Conservation (phyloP, 2,888 invertebrate genomes). For the Macaria notata region DNA sequence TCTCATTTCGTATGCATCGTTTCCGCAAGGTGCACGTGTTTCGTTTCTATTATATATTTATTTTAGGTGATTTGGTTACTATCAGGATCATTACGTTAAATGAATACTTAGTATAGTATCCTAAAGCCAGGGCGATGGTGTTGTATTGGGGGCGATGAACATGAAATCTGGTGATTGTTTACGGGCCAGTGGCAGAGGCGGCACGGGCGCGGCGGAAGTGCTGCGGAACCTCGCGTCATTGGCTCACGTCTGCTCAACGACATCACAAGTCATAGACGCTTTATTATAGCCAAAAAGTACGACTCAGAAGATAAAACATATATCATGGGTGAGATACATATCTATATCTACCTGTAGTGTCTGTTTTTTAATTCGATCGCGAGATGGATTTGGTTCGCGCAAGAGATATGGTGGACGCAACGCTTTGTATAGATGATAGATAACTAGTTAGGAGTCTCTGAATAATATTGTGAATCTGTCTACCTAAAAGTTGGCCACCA, state of each 20-base stretch:
- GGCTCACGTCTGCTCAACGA: conserved; percentile 49
- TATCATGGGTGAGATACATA: too few relatives aligned
- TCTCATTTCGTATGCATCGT: conserved; percentile 13
- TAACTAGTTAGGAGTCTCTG: too few relatives aligned
- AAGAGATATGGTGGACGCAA: too few relatives aligned
- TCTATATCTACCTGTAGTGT: too few relatives aligned
- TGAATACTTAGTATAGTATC: conserved; percentile 30
- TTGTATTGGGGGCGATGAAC: conserved; percentile 43
- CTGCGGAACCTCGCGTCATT: conserved; percentile 78
- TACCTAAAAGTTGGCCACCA: conserved; percentile 61
- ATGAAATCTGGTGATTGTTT: conserved; percentile 69
- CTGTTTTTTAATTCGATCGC: too few relatives aligned
- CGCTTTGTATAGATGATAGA: too few relatives aligned
- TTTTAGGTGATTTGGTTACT: conserved; percentile 14
- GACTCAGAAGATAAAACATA: too few relatives aligned
- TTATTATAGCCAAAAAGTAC: too few relatives aligned
- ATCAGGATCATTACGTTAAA: conserved; percentile 30
- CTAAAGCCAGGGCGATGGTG: conserved; percentile 25
- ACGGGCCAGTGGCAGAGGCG: conserved; percentile 60
- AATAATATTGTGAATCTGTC: conserved; percentile 1
- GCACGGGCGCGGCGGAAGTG: conserved; percentile 64
- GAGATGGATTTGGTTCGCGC: too few relatives aligned
- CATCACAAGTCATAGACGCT: too few relatives aligned
- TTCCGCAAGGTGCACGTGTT: conserved; percentile 2
- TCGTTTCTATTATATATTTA: conserved; percentile 14